Evolutionary conservation across 2,888 invertebrate species (phyloP).

Genomic region (Physocephala rufipes): DNA sequence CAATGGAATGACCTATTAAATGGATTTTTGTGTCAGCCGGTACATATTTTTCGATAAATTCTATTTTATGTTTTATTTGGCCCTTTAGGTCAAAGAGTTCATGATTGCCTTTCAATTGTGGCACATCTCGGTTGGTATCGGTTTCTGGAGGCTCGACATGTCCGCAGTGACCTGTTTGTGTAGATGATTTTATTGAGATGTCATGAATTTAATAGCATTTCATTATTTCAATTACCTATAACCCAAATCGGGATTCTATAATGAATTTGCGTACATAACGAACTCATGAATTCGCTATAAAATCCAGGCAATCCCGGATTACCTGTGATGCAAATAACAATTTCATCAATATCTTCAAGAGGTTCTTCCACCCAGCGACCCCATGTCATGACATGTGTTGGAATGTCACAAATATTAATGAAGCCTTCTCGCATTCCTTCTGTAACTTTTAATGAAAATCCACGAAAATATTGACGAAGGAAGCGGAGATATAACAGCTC

Average conservation of each 20-base stretch:
- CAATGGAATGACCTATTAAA: constrained; percentile 91
- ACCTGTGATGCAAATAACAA: constrained; percentile 82
- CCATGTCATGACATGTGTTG: constrained; percentile 78
- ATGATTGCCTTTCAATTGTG: constrained; percentile 68
- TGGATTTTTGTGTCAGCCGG: constrained; percentile 79
- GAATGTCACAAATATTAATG: constrained; percentile 72
- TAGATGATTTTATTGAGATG: too few relatives aligned
- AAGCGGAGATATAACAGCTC: too few relatives aligned
- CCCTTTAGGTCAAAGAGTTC: constrained; percentile 78
- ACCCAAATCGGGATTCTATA: constrained; percentile 78
- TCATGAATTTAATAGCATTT: not conserved
- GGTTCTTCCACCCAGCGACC: constrained; percentile 77
- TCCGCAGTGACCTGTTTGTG: constrained; percentile 75
- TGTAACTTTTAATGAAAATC: too few relatives aligned
- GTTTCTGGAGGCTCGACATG: constrained; percentile 76
- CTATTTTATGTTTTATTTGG: constrained; percentile 69
- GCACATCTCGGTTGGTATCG: constrained; percentile 65
- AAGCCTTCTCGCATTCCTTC: constrained; percentile 53
- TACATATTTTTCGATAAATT: constrained; percentile 78
- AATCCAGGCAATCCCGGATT: constrained; percentile 89
- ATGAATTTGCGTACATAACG: constrained; percentile 71
- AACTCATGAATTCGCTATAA: constrained; percentile 78
- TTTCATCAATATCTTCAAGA: constrained; percentile 68
- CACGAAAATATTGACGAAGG: too few relatives aligned
- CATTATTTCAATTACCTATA: constrained; percentile 68